Conservation (phyloP, 1,140 invertebrate species). For the Ectropis grisescens region DNA sequence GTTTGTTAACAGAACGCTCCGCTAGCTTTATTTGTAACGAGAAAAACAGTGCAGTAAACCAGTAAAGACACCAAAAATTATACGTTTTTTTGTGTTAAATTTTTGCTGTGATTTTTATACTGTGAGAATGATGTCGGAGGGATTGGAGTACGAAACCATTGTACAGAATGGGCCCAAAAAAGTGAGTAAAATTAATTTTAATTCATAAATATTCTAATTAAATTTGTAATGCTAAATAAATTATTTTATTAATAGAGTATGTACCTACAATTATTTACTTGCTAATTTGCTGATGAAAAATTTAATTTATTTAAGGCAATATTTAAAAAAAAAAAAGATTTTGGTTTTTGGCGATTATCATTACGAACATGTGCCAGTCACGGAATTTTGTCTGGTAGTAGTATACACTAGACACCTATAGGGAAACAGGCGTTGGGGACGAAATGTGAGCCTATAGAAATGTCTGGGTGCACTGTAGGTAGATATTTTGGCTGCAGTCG, state of each 20-base stretch:
- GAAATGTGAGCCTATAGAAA: conserved; percentile 41
- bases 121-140: conserved; percentile 64
- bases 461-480: conserved; percentile 54
- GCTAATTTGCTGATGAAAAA: too few species aligned
- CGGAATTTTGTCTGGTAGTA: too few species aligned
- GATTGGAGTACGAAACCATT: conserved; percentile 69
- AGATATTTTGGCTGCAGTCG: conserved; percentile 32
- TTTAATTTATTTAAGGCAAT: not conserved
- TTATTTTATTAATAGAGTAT: too few species aligned
- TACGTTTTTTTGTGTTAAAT: conserved; percentile 11
- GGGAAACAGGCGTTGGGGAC: too few species aligned
- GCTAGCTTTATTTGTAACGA: conserved; percentile 6
- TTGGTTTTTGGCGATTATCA: too few species aligned
- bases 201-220: conserved; percentile 1
- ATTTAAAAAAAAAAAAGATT: too few species aligned
- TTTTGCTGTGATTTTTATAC: conserved; percentile 25
- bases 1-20: conserved; percentile 14
- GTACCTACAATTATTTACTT: too few species aligned
- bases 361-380: too few species aligned
- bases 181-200: conserved; percentile 46
- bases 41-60: conserved; percentile 15
- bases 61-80: conserved; percentile 17
- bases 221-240: too few species aligned
- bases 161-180: conserved; percentile 71
- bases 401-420: too few species aligned